Evolutionary conservation across 2,888 invertebrate species (phyloP), one percentile per base, ranked within the genome.

Genomic region (Aphodius sticticus): DNA sequence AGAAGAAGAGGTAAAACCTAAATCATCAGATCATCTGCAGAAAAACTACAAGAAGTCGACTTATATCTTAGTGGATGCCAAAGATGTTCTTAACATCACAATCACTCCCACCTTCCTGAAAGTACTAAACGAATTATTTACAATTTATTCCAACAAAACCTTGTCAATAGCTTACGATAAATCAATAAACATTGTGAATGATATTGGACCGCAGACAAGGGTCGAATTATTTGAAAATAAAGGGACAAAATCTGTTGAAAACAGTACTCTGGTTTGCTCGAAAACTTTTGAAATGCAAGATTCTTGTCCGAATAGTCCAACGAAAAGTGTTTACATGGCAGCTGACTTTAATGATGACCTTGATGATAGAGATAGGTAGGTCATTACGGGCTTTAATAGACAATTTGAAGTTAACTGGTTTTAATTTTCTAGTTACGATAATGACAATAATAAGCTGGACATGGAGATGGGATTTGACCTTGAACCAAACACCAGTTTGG

Each of bases 31-130:
- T n/a, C 80, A 69, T 14, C 69, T 81, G 5, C 71, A 79, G 7
- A 71, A 81, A n/a, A 82, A 84, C 16, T 87, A 86, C 79, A 86
- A 86, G 74, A 89, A 88, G 74, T 94, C 95, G 75, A 93, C 93
- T 0, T 95, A 95, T 87, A 85, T 96, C 6, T 90, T 95, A 77
- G 85, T 96, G 4, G 93, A 94, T 82, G 93, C 94, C 0, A 91
- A 92, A 76, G 93, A 95, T 81, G 89, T 91, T 72, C 89, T 96
- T 4, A 92, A 94, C 83, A 84, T 95, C 1, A 94, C 94, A 0
- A 85, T 96, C 37, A 94, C 95, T 0, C 94, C 95, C 2, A 92
- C 89, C 85, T 92, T 90, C 38, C 91, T 95, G 6, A 90, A 92
- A 78, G 86, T 89, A 0, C 87, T 90, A 84, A 91, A 81, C 88